phyloP scores from a whole-genome alignment of 2,888 invertebrate genomes.

The Bombyx huttoni region DNA sequence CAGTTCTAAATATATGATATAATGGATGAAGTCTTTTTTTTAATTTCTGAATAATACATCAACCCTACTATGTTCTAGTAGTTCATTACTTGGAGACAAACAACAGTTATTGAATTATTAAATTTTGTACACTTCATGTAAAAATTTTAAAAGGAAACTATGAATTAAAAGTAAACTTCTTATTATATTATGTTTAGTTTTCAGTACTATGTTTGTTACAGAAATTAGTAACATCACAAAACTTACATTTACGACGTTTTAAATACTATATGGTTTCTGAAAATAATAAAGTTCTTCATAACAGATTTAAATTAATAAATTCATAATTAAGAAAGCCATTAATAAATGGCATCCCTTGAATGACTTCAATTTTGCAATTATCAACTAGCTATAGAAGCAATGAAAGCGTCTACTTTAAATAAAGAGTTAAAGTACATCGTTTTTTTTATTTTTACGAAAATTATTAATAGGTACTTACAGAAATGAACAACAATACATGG shows the following conservation, averaged over 20 bases:
- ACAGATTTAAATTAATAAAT: background rate
- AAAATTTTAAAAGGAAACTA: too few relatives aligned
- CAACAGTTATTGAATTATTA: too few relatives aligned
- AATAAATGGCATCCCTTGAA: too few relatives aligned
- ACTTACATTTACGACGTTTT: background rate
- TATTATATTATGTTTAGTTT: too few relatives aligned
- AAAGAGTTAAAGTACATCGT: background rate
- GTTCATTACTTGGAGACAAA: too few relatives aligned
- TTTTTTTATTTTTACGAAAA: conserved; percentile 2
- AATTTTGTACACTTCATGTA: too few relatives aligned
- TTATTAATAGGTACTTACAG: conserved; percentile 49
- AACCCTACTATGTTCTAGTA: too few relatives aligned
- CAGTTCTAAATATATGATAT: too few relatives aligned
- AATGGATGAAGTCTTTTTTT: too few relatives aligned
- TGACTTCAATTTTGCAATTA: background rate
- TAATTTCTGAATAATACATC: too few relatives aligned
- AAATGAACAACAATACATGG: conserved; percentile 73
- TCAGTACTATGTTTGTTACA: background rate
- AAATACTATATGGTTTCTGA: background rate
- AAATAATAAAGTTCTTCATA: background rate
- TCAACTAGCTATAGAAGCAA: background rate
- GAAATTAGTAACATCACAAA: background rate
- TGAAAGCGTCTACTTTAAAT: background rate
- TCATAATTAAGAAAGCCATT: too few relatives aligned
- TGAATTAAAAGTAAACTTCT: too few relatives aligned